A percentile compares a stretch with the other conserved stretches of the same genome.
phyloP scores from a whole-genome alignment of 2,797 vertebrate species.

The Huso huso region DNA sequence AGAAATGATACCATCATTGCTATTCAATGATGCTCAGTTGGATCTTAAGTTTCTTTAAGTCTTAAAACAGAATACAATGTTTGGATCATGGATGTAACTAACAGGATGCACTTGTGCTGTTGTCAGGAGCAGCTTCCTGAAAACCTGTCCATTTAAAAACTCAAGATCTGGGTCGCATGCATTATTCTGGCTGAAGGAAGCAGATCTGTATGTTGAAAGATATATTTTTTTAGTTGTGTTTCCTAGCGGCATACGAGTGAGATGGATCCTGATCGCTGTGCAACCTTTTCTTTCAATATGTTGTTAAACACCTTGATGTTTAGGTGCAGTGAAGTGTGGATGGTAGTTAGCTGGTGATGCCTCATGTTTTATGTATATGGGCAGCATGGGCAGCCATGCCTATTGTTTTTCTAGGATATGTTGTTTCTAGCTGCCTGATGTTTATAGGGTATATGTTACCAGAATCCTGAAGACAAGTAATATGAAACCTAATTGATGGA shows the following conservation, averaged over 20 bases:
- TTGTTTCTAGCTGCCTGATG: not conserved
- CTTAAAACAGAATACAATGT: no score
- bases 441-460: not conserved
- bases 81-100: no score
- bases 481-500: not conserved
- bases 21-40: no score
- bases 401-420: not conserved
- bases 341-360: not conserved
- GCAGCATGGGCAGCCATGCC: not conserved
- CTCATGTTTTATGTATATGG: not conserved
- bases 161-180: not conserved
- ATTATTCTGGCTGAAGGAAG: not conserved
- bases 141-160: no score
- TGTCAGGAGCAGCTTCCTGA: no score
- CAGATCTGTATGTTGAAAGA: not conserved
- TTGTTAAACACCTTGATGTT: not conserved
- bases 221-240: not conserved
- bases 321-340: not conserved
- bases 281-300: accelerated
- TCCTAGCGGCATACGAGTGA: not conserved
- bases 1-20: no score
- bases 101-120: not conserved
- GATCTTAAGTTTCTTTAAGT: no score
- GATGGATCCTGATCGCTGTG: not conserved
- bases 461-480: not conserved